Percentiles rank a stretch among this genome's conserved stretches.
phyloP scores from a whole-genome alignment of 2,113 vertebrate species.

The Gopherus evgoodei region DNA sequence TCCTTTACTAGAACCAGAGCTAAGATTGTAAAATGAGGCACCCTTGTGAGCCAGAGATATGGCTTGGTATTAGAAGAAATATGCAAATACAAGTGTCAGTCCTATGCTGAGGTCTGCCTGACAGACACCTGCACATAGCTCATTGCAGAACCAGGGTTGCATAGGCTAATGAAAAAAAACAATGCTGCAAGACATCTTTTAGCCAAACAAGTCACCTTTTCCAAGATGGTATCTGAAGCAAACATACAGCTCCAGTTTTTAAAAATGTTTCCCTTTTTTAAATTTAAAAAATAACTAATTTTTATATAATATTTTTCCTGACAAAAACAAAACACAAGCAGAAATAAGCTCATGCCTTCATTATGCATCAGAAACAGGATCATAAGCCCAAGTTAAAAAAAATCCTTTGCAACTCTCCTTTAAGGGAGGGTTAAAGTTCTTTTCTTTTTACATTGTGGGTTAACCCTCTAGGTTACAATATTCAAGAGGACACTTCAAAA shows the following conservation, averaged over 20 bases:
- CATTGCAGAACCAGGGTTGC: too few species aligned
- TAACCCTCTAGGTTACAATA: too few species aligned
- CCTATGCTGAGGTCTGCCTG: too few species aligned
- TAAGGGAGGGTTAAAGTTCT: not conserved
- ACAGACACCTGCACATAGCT: too few species aligned
- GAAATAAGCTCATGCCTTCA: not conserved
- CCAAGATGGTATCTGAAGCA: not conserved
- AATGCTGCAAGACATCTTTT: not conserved
- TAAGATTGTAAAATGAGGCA: not conserved
- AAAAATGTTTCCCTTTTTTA: not conserved
- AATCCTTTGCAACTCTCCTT: not conserved
- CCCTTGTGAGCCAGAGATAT: not conserved
- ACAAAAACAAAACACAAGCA: not conserved
- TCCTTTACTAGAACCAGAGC: not conserved
- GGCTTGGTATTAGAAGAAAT: not conserved
- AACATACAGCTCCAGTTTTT: not conserved
- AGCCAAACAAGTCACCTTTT: not conserved
- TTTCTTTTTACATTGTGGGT: too few species aligned
- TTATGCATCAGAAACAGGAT: not conserved
- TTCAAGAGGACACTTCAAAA: too few species aligned
- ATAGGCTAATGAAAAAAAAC: not conserved
- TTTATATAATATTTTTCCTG: not conserved
- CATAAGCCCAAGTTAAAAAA: not conserved
- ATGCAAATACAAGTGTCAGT: not conserved
- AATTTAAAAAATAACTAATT: not conserved